Evolutionary conservation across 2,113 vertebrate genomes (phyloP), one percentile per base, ranked within the genome.

Genomic region (Leucosticte australis): DNA sequence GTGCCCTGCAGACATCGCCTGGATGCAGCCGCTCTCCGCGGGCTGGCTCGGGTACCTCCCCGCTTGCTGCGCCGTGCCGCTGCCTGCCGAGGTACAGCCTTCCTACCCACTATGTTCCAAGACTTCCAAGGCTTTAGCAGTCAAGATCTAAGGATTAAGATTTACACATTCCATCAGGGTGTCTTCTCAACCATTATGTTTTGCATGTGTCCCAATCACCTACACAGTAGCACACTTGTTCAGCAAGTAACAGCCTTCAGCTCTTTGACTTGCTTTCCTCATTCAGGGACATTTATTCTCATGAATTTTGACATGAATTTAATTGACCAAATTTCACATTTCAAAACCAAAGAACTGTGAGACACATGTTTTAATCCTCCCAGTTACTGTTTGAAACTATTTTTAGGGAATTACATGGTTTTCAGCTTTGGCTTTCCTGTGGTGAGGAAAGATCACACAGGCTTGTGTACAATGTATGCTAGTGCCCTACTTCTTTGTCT

Each of bases 331-430:
- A 91, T 79, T 94, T 92, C 53, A 68, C 5, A 5, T 95, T 94
- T 69, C 74, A 89, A 79, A 95, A 87, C 95, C 95, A 95, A 96
- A 95, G 95, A 96, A 79, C n/a, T 94, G 74, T 89, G 62, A 94
- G 60, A 87, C 73, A 85, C 27, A 63, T 53, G 53, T 92, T 95
- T 89, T 82, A 92, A 89, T 83, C 35, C 30, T 84, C 78, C 62
- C 78, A 64, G 60, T 63, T 95, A 76, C 35, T 87, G 77, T 81
- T 79, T 82, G 50, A 73, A 91, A 69, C 23, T 65, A 50, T 52
- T 93, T 92, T 86, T 88, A 68, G 77, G 41, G 23, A 89, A 47
- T 71, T 84, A 65, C n/a, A 65, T 62, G 37, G 19, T 82, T 95
- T 93, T 76, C 89, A 92, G 80, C 80, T 96, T 89, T 87, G 65